Conservation (phyloP, 2,113 vertebrate genomes). For the Anser cygnoides region DNA sequence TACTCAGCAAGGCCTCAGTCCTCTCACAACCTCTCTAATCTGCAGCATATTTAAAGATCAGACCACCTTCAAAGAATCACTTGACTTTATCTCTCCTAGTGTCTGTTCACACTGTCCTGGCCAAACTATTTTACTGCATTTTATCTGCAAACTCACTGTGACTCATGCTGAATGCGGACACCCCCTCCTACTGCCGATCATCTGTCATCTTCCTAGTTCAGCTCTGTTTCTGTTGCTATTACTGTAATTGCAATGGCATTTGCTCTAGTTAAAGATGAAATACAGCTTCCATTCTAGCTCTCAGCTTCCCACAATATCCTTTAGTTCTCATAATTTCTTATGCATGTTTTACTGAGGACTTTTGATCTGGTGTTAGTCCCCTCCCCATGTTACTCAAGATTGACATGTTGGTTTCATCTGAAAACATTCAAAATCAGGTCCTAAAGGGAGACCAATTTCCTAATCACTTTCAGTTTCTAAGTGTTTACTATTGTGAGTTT, state of each 20-base stretch:
- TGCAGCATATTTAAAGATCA: constrained; percentile 36
- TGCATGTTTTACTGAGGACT: not conserved
- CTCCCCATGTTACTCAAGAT: not conserved
- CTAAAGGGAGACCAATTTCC: not conserved
- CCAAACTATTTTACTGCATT: constrained; percentile 50
- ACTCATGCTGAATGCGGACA: not conserved
- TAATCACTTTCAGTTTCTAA: not conserved
- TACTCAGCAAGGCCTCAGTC: not conserved
- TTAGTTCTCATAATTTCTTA: not conserved
- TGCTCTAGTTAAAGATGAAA: not conserved
- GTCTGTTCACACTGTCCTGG: constrained; percentile 65
- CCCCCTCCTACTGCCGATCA: not conserved
- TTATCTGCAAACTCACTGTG: constrained; percentile 45
- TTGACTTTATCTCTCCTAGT: constrained; percentile 55
- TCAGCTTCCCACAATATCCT: not conserved
- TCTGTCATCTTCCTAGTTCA: not conserved
- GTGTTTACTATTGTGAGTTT: not conserved
- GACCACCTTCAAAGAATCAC: constrained; percentile 65
- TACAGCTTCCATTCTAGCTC: not conserved
- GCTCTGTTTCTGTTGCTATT: not conserved
- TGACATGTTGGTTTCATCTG: not conserved
- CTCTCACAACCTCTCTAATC: constrained; percentile 29
- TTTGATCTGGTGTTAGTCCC: not conserved
- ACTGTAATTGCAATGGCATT: not conserved
- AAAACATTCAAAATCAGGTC: not conserved